Evolutionary conservation across 1,140 invertebrate species (phyloP).

Genomic region (Tetragonula clypearis): DNA sequence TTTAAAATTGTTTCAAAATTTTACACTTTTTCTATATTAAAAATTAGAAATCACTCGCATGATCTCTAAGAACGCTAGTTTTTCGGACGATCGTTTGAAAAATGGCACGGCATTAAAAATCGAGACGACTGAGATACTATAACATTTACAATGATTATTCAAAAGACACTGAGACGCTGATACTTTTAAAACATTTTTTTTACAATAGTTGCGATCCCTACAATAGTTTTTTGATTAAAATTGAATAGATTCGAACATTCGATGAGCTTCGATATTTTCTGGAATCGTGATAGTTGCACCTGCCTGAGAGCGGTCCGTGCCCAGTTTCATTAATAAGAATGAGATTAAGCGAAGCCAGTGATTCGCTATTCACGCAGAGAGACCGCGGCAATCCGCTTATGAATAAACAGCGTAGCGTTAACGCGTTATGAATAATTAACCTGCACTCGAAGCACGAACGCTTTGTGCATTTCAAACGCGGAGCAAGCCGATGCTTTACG

Average conservation of each 20-base stretch:
- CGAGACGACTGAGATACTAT: too few species aligned
- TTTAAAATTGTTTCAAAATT: too few species aligned
- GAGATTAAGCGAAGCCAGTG: constrained; percentile 3
- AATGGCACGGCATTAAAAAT: too few species aligned
- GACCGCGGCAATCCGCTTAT: constrained; percentile 8
- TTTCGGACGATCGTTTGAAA: too few species aligned
- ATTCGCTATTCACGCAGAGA: background rate
- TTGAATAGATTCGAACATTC: background rate
- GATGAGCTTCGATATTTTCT: background rate
- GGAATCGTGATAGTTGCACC: too few species aligned
- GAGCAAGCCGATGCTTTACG: background rate
- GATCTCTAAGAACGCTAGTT: too few species aligned
- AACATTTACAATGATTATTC: too few species aligned
- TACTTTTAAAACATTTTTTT: background rate
- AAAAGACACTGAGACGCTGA: background rate
- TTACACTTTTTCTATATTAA: too few species aligned
- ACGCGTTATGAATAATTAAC: constrained; percentile 47
- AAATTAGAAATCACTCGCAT: too few species aligned
- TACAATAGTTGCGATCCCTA: background rate
- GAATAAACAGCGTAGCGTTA: constrained; percentile 39
- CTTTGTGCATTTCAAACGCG: background rate
- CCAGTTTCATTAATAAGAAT: constrained; percentile 34
- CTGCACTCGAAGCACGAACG: constrained; percentile 17
- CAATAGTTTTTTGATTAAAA: background rate
- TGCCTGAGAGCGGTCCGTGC: too few species aligned